phyloP scores from a whole-genome alignment of 2,113 vertebrate species.

The Chinchilla lanigera region DNA sequence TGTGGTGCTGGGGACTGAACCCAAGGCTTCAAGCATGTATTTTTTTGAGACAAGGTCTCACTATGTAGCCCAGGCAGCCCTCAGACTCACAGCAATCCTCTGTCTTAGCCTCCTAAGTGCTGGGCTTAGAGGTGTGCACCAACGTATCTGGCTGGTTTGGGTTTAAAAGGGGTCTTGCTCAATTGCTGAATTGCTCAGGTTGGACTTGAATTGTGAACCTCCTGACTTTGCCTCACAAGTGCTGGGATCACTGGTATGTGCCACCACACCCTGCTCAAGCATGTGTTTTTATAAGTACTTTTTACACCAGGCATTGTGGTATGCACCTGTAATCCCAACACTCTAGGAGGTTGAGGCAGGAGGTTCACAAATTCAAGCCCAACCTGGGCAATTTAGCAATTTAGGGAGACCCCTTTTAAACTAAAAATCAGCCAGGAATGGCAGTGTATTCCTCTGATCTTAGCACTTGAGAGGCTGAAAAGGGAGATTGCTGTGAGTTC shows the following conservation, averaged over 20 bases:
- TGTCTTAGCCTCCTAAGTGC: background rate
- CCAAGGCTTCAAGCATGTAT: background rate
- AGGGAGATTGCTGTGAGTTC: background rate
- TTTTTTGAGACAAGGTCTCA: background rate
- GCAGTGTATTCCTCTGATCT: background rate
- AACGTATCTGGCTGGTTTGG: background rate
- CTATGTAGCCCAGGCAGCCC: background rate
- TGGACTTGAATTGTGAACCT: background rate
- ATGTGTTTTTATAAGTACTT: background rate
- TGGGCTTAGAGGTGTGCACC: background rate
- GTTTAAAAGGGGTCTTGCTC: background rate
- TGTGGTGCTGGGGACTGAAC: background rate
- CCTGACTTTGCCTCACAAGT: background rate
- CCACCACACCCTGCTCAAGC: background rate
- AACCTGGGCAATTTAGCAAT: background rate
- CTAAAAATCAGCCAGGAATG: background rate
- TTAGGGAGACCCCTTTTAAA: background rate
- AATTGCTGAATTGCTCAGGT: background rate
- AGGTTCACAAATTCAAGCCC: background rate
- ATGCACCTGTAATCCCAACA: background rate
- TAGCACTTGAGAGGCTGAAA: background rate
- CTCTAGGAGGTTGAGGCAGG: background rate
- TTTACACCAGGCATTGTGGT: background rate
- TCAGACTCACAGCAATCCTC: background rate
- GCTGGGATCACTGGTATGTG: background rate